Conservation (phyloP, 2,113 vertebrate genomes). For the Hassar affinis region DNA sequence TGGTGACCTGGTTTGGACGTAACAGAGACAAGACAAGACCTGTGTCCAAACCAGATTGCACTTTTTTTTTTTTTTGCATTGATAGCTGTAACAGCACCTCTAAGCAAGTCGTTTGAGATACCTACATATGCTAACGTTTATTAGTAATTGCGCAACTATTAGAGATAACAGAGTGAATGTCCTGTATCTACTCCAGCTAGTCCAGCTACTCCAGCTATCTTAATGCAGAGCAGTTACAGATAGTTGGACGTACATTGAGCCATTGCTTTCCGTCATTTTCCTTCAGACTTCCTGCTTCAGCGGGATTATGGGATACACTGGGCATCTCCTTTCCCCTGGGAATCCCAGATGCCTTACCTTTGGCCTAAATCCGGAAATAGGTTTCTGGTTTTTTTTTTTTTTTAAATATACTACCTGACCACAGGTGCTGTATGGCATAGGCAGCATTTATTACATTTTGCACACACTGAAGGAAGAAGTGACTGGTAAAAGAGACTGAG, state of each 20-base stretch:
- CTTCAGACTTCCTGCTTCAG: not conserved
- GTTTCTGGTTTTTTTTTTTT: not conserved
- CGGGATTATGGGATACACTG: not conserved
- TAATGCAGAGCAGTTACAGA: constrained; percentile 1
- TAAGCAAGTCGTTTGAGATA: not conserved
- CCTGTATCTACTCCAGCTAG: not conserved
- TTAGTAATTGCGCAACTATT: not conserved
- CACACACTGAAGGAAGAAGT: not conserved
- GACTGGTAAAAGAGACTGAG: not conserved
- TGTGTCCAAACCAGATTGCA: not conserved
- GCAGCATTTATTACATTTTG: not conserved
- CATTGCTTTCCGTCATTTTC: not conserved
- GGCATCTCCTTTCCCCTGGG: not conserved
- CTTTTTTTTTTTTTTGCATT: too few species aligned
- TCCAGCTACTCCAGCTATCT: not conserved
- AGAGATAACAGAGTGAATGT: constrained; percentile 8
- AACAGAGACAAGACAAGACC: not conserved
- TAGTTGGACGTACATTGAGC: not conserved
- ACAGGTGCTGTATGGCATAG: not conserved
- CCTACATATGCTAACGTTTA: not conserved
- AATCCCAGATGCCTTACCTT: not conserved
- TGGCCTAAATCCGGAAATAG: not conserved
- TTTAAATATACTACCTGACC: not conserved
- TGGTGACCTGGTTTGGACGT: not conserved
- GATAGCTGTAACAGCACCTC: not conserved